A percentile compares a stretch with the other conserved stretches of the same genome.
Conservation (phyloP, 35 echinoderm and acorn worm genomes). For the Amphiura filiformis region DNA sequence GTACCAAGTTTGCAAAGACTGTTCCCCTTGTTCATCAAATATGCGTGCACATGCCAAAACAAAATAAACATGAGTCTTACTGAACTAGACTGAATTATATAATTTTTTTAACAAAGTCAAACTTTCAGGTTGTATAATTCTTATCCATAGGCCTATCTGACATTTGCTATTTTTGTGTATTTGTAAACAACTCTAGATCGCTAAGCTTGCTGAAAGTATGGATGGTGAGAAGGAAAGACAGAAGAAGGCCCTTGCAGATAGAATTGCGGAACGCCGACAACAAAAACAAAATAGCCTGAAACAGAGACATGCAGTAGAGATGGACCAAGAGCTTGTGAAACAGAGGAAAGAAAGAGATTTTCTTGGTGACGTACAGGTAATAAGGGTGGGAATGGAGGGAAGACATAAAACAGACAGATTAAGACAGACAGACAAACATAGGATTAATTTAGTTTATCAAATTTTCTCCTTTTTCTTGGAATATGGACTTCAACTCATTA, state of each 20-base stretch:
- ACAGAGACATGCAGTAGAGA: conserved; percentile 65
- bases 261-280: conserved; percentile 59
- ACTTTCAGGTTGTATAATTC: too few relatives aligned
- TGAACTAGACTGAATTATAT: too few relatives aligned
- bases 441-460: not conserved
- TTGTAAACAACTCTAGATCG: conserved; percentile 60
- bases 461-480: not conserved
- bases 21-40: too few relatives aligned
- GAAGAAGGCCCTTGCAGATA: conserved; percentile 56
- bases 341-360: conserved; percentile 72
- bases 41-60: too few relatives aligned
- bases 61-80: not conserved
- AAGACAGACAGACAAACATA: too few relatives aligned
- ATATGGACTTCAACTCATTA: too few relatives aligned
- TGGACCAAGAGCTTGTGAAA: conserved; percentile 65
- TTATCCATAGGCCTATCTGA: too few relatives aligned
- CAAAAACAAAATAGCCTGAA: conserved; percentile 62
- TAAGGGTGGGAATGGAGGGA: too few relatives aligned
- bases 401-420: too few relatives aligned
- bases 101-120: too few relatives aligned
- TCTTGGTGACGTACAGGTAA: conserved; percentile 71
- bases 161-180: too few relatives aligned
- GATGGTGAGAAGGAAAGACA: conserved; percentile 79
- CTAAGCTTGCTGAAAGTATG: conserved; percentile 61
- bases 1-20: too few relatives aligned